Conservation (phyloP, 2,888 invertebrate genomes). For the Eupithecia pulchellata region DNA sequence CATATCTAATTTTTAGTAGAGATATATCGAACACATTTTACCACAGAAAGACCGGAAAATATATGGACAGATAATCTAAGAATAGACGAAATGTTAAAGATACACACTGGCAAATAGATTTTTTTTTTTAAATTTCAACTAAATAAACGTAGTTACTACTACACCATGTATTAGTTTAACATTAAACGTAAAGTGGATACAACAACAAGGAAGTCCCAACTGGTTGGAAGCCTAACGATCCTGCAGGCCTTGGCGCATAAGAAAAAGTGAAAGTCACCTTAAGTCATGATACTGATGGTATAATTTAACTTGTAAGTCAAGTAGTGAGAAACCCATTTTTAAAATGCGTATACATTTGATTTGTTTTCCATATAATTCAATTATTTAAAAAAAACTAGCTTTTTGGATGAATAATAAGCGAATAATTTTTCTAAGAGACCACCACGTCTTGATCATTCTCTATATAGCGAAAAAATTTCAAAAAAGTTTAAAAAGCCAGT, state of each 20-base stretch:
- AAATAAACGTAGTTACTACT: not conserved
- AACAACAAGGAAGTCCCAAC: conserved; percentile 38
- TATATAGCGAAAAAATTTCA: too few relatives aligned
- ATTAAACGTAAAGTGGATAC: conserved; percentile 30
- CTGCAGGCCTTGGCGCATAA: conserved; percentile 34
- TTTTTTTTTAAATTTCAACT: not conserved
- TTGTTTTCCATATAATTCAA: not conserved
- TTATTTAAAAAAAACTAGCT: not conserved
- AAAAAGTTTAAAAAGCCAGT: not conserved
- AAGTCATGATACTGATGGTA: conserved; percentile 25
- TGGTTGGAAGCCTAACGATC: conserved; percentile 36
- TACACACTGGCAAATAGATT: too few relatives aligned
- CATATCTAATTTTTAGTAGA: not conserved
- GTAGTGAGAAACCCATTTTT: not conserved
- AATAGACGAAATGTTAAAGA: too few relatives aligned
- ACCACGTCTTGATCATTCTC: too few relatives aligned
- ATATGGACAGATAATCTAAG: too few relatives aligned
- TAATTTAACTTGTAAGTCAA: conserved; percentile 16
- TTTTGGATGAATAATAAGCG: too few relatives aligned
- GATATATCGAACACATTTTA: too few relatives aligned
- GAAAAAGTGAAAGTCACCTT: conserved; percentile 38
- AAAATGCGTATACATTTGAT: too few relatives aligned
- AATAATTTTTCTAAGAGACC: too few relatives aligned
- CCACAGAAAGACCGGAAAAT: too few relatives aligned
- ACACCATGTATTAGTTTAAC: conserved; percentile 9